phyloP scores from a whole-genome alignment of 30 jellyfish, hydroid and myxozoan species.

The Pseudorhiza aurosa region DNA sequence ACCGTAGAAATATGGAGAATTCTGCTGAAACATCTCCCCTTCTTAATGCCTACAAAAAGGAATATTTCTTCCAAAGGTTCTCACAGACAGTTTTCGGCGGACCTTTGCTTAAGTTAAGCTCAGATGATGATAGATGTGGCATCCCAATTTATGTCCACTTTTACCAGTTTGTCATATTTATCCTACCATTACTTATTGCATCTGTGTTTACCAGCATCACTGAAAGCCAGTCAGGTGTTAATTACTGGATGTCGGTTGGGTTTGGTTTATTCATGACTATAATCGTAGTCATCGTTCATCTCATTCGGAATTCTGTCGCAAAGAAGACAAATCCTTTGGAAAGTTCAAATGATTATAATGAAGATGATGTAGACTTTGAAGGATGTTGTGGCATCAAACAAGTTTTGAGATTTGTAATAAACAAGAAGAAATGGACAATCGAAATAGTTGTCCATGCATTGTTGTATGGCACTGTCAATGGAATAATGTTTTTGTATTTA shows the following conservation, averaged over 20 bases:
- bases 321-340: not conserved
- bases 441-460: slow-evolving; percentile 51
- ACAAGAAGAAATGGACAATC: slow-evolving; percentile 29
- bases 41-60: slow-evolving; percentile 61
- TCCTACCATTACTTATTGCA: slow-evolving; percentile 57
- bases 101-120: slow-evolving; percentile 7
- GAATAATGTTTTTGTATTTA: slow-evolving; percentile 46
- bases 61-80: slow-evolving; percentile 36
- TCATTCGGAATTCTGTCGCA: not conserved
- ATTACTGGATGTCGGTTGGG: slow-evolving; percentile 10
- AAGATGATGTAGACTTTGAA: slow-evolving; percentile 44
- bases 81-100: slow-evolving; percentile 83
- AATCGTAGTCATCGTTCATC: slow-evolving; percentile 13
- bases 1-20: slow-evolving; percentile 50
- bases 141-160: slow-evolving; percentile 50
- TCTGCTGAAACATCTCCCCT: slow-evolving; percentile 71
- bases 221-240: slow-evolving; percentile 23
- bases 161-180: slow-evolving; percentile 41
- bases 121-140: not conserved
- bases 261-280: slow-evolving; percentile 42
- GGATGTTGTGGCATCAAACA: slow-evolving; percentile 11
- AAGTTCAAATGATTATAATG: not conserved
- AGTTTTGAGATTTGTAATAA: slow-evolving; percentile 34
- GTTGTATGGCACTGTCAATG: slow-evolving; percentile 31
- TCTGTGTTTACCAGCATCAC: slow-evolving; percentile 36